Conservation (phyloP, 2,797 vertebrate genomes). For the Coregonus ussuriensis region DNA sequence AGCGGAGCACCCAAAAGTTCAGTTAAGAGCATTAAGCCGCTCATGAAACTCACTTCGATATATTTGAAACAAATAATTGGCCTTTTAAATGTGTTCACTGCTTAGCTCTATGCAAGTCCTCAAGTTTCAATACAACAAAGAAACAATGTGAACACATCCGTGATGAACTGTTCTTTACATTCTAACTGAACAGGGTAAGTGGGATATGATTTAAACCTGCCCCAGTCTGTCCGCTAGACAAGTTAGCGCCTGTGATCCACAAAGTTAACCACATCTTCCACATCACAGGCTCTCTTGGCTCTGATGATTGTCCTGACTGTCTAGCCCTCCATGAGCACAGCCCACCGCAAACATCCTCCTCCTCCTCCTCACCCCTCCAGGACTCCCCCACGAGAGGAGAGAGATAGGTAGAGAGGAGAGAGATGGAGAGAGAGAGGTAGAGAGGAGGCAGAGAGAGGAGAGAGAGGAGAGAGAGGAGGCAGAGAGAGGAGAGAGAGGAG, state of each 20-base stretch:
- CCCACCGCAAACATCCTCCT: background rate
- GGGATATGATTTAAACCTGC: background rate
- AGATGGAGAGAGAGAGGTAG: no score
- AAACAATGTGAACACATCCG: background rate
- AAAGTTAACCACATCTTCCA: background rate
- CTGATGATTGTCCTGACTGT: background rate
- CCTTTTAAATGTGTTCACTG: background rate
- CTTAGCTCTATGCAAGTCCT: background rate
- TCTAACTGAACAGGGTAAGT: background rate
- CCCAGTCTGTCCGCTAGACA: no score
- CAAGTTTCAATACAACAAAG: background rate
- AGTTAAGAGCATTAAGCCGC: background rate
- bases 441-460: background rate
- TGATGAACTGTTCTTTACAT: background rate
- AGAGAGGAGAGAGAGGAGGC: no score
- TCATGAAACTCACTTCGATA: background rate
- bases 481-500: no score
- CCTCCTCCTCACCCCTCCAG: background rate
- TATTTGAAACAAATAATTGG: background rate
- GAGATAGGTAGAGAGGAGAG: conserved; percentile 6
- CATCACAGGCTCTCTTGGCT: background rate
- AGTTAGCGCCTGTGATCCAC: background rate
- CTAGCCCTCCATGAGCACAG: background rate
- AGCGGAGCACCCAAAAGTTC: background rate
- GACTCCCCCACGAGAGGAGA: background rate